Evolutionary conservation across 53 echinoderm and acorn worm species (phyloP), one percentile per base, ranked within the genome.

Genomic region (Zoroaster sp.): DNA sequence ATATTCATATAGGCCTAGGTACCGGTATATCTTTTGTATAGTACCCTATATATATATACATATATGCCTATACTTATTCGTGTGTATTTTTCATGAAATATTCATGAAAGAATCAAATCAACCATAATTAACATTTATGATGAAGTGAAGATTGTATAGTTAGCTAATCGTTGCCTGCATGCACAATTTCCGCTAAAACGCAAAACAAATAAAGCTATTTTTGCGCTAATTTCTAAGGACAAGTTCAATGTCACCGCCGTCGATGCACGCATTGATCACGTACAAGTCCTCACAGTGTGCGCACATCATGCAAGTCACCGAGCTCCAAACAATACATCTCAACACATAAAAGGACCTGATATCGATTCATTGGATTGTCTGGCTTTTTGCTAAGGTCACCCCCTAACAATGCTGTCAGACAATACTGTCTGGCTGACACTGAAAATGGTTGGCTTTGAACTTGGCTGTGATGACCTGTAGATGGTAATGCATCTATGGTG

Each of bases 341-440:
- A 32, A 12, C 20, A 66, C 21, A 81, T 42, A 55, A 54, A 40
- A 81, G 66, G 55, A 9, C 80, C 80, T 81, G 21, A 37, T 42
- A 81, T 41, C 21, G 67, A 81, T 67, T 41, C 40, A 52, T 40
- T 66, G 18, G 70, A 49, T 45, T 71, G 85, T 85, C 85, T 85
- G 71, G 85, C 85, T 85, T 85, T 69, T 69, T 28, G 71, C 38
- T 70, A 35, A 85, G 85, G 85, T 85, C 85, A 85, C 69, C 41
- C 42, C 14, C 70, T 40, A 71, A 85, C 85, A 85, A 85, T 70
- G 85, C 52, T 34, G 35, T 42, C 69, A 70, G 36, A 85, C 85
- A 85, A 85, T 85, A 47, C 70, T 28, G 85, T 85, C 85, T 85
- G 51, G 49, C 71, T 35, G 47, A 17, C 49, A 70, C 47, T 38